Percentiles rank a stretch among this genome's conserved stretches.
Conservation (phyloP, 1,140 invertebrate genomes). For the Saxidomus purpurata region DNA sequence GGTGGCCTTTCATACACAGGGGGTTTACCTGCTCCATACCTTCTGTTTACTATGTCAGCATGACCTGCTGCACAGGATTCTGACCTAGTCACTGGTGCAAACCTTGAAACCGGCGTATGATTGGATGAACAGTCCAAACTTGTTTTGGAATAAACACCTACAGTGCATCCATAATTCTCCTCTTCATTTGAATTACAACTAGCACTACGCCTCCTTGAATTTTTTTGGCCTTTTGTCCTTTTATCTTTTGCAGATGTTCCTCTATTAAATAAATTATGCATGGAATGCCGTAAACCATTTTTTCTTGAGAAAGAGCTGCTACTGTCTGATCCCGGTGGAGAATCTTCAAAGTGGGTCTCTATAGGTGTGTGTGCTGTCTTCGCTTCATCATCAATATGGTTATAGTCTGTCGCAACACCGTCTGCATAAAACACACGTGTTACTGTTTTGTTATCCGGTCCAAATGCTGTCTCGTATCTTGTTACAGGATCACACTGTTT, state of each 20-base stretch:
- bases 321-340: not conserved
- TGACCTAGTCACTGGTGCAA: not conserved
- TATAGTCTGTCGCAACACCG: constrained; percentile 79
- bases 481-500: constrained; percentile 69
- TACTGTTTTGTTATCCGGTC: constrained; percentile 82
- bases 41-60: not conserved
- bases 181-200: constrained; percentile 54
- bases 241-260: constrained; percentile 58
- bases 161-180: constrained; percentile 45
- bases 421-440: constrained; percentile 81
- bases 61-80: constrained; percentile 9
- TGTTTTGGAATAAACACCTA: constrained; percentile 48
- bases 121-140: not conserved
- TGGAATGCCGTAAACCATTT: constrained; percentile 46
- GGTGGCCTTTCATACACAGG: constrained; percentile 45
- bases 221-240: constrained; percentile 48
- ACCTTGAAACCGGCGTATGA: not conserved
- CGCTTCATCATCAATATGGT: constrained; percentile 69
- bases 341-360: constrained; percentile 79
- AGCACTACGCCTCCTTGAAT: constrained; percentile 53
- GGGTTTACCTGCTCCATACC: constrained; percentile 10
- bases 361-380: constrained; percentile 67
- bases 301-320: constrained; percentile 24
- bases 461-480: constrained; percentile 83
- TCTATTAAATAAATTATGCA: constrained; percentile 59